Evolutionary conservation across 2,113 vertebrate genomes (phyloP).

Genomic region (Syngnathus scovelli): DNA sequence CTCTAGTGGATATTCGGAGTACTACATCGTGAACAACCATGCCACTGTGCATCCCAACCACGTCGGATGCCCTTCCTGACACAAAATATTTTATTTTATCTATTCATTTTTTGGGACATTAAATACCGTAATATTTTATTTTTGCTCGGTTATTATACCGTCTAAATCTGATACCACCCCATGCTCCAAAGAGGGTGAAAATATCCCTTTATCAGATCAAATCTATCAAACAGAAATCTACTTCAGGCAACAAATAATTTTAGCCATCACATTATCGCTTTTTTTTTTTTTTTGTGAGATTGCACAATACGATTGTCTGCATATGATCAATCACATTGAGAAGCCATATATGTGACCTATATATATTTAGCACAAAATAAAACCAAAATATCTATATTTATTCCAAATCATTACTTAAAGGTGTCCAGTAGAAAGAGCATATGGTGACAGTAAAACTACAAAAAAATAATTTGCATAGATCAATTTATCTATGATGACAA

Average conservation of each 20-base stretch:
- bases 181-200: too few relatives aligned
- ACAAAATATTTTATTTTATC: too few relatives aligned
- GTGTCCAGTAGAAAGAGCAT: background rate
- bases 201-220: too few relatives aligned
- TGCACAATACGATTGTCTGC: background rate
- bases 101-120: too few relatives aligned
- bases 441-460: background rate
- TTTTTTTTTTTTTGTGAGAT: too few relatives aligned
- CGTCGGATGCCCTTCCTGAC: too few relatives aligned
- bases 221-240: too few relatives aligned
- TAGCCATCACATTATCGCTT: too few relatives aligned
- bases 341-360: background rate
- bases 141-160: too few relatives aligned
- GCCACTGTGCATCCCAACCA: background rate
- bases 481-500: background rate
- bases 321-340: background rate
- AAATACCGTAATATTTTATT: too few relatives aligned
- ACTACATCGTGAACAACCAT: background rate
- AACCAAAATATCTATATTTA: background rate
- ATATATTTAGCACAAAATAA: background rate
- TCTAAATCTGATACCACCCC: too few relatives aligned
- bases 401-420: background rate
- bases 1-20: background rate
- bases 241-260: too few relatives aligned
- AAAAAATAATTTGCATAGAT: background rate